Evolutionary conservation across 2,113 vertebrate species (phyloP).

Genomic region (Epinephelus moara): DNA sequence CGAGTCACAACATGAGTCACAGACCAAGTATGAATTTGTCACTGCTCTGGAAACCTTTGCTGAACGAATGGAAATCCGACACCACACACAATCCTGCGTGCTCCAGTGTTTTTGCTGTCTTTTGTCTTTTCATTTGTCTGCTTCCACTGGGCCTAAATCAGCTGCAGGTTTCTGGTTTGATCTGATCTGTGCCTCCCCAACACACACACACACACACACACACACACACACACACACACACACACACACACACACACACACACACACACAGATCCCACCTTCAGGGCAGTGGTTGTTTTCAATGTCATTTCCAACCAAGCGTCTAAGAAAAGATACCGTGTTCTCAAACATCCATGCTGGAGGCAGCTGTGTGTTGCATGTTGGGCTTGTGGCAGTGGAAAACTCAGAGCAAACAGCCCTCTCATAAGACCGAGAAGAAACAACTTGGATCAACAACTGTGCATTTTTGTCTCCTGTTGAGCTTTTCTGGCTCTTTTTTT

Average conservation of each 20-base stretch:
- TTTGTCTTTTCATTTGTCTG: constrained; percentile 20
- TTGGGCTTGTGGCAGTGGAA: not conserved
- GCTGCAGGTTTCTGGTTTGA: constrained; percentile 18
- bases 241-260: not conserved
- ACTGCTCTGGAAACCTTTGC: constrained; percentile 43
- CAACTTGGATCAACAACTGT: not conserved
- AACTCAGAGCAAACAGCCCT: constrained; percentile 31
- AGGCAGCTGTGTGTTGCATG: constrained; percentile 23
- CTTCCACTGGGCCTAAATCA: constrained; percentile 5
- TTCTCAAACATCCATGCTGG: constrained; percentile 18
- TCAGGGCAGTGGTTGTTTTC: constrained; percentile 18
- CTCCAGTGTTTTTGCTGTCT: constrained; percentile 15
- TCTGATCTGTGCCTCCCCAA: not conserved
- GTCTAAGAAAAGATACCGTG: constrained; percentile 15
- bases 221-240: no score
- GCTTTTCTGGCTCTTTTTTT: not conserved
- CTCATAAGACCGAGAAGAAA: constrained; percentile 11
- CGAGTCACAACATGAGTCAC: constrained; percentile 60
- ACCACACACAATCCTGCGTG: constrained; percentile 13
- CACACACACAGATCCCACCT: not conserved
- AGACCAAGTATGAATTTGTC: constrained; percentile 60
- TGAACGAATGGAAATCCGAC: constrained; percentile 56
- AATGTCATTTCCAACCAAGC: not conserved
- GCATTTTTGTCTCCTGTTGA: not conserved
- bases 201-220: not conserved